A percentile compares a stretch with the other conserved stretches of the same genome.
Evolutionary conservation across 2,797 vertebrate species (phyloP).

Genomic region (Pteropus rufus): DNA sequence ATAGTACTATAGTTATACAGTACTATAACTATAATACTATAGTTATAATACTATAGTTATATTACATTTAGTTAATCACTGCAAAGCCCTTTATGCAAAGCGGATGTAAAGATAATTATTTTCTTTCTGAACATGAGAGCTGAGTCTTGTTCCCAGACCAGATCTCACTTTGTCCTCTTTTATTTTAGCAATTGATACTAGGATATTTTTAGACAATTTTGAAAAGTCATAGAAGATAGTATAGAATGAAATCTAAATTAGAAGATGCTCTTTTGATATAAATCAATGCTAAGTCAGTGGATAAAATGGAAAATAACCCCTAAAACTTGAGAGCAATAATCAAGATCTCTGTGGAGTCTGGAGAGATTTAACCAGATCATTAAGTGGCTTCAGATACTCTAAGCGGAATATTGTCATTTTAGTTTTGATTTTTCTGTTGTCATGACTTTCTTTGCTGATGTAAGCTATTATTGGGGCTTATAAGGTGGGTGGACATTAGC

Average conservation of each 20-base stretch:
- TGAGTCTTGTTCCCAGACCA: neutral
- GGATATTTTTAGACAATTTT: neutral
- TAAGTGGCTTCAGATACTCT: neutral
- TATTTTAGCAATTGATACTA: neutral
- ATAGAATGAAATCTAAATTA: neutral
- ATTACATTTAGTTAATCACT: neutral
- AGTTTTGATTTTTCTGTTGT: slow-evolving; percentile 42
- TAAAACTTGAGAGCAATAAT: neutral
- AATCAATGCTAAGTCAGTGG: neutral
- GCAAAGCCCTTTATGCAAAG: neutral
- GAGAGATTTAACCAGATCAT: neutral
- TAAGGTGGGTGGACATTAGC: neutral
- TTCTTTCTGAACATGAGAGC: neutral
- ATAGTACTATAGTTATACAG: neutral
- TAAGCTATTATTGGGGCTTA: neutral
- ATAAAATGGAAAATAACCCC: neutral
- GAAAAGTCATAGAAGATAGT: neutral
- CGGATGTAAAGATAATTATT: neutral
- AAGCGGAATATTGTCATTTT: slow-evolving; percentile 2
- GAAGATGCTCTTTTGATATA: neutral
- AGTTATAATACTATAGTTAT: neutral
- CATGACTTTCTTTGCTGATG: slow-evolving; percentile 25
- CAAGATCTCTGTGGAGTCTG: neutral
- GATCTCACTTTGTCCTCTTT: neutral
- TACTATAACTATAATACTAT: neutral